Evolutionary conservation across 2,888 invertebrate species (phyloP).

Genomic region (Oscheius sp.): DNA sequence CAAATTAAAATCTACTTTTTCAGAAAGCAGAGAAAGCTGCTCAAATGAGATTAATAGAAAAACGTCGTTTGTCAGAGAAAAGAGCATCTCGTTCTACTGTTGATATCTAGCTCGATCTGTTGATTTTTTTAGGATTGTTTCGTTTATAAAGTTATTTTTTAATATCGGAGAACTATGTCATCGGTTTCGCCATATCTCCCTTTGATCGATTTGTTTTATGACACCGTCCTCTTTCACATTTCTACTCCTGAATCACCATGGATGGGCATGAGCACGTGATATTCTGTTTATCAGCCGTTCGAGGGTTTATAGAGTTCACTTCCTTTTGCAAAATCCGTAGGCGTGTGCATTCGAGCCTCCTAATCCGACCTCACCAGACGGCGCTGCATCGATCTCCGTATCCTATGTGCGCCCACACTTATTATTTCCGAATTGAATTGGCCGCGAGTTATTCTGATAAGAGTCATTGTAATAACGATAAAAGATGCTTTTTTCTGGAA

Average conservation of each 20-base stretch:
- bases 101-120: constrained; percentile 6
- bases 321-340: too few species aligned
- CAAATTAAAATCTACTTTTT: constrained; percentile 1
- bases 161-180: neutral
- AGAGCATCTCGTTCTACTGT: constrained; percentile 29
- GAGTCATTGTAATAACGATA: too few species aligned
- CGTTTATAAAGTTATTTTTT: neutral
- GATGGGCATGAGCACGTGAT: too few species aligned
- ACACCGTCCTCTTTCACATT: too few species aligned
- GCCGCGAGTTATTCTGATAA: too few species aligned
- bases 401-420: too few species aligned
- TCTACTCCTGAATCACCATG: too few species aligned
- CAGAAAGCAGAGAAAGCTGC: constrained; percentile 48
- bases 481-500: constrained; percentile 21
- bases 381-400: constrained; percentile 7
- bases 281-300: too few species aligned
- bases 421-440: too few species aligned
- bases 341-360: too few species aligned
- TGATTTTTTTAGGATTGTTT: neutral
- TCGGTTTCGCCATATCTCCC: neutral
- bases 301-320: too few species aligned
- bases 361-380: neutral
- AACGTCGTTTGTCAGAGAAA: constrained; percentile 46
- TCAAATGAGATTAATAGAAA: constrained; percentile 46
- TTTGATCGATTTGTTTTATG: too few species aligned